Conservation (phyloP, 2,797 vertebrate genomes). For the Paedocypris micromegethes region DNA sequence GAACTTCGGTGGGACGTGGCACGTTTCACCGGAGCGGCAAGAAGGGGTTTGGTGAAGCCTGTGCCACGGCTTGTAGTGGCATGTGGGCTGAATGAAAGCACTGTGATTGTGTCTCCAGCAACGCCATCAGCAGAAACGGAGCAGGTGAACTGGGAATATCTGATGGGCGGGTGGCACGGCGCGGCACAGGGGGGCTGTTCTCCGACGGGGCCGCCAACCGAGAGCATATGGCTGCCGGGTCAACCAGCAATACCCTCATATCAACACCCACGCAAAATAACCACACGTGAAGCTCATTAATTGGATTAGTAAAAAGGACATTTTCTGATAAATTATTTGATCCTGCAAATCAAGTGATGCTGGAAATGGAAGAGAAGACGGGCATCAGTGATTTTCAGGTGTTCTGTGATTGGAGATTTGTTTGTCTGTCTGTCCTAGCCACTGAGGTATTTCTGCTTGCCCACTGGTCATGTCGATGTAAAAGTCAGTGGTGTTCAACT, state of each 20-base stretch:
- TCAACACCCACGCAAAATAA: conserved; percentile 43
- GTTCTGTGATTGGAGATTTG: too few species aligned
- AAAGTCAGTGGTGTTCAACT: too few species aligned
- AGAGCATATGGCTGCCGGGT: conserved; percentile 64
- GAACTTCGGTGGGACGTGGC: conserved; percentile 30
- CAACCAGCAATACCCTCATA: conserved; percentile 41
- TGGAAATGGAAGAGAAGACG: not conserved
- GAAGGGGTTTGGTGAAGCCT: conserved; percentile 6
- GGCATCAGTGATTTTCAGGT: too few species aligned
- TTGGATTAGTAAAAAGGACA: conserved; percentile 5
- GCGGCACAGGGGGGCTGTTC: conserved; percentile 48
- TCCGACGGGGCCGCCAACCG: conserved; percentile 59
- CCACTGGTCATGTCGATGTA: too few species aligned
- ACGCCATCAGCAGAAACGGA: conserved; percentile 66
- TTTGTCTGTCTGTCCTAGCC: too few species aligned
- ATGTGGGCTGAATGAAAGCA: too few species aligned
- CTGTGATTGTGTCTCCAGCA: conserved; percentile 50
- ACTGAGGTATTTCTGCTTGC: too few species aligned
- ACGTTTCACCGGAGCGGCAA: conserved; percentile 34
- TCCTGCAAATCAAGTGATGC: not conserved
- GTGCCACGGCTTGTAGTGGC: conserved; percentile 38
- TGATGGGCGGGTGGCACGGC: conserved; percentile 49
- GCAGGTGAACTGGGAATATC: conserved; percentile 52
- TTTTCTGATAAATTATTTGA: not conserved
- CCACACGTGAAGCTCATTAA: conserved; percentile 11